Conservation (phyloP, 2,797 vertebrate species). For the Hippoglossus hippoglossus region DNA sequence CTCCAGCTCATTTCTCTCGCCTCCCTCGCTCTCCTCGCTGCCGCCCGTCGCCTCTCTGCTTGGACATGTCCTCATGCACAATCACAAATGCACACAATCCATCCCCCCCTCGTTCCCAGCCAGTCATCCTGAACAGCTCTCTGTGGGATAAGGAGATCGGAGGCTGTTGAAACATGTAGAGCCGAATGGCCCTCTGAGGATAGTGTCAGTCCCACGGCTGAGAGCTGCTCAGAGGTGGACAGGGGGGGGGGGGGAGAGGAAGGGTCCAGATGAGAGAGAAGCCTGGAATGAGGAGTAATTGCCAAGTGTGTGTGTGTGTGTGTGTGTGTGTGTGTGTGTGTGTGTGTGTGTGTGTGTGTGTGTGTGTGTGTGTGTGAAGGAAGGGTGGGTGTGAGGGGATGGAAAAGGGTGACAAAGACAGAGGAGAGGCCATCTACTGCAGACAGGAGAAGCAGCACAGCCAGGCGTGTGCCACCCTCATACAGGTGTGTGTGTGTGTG, state of each 20-base stretch:
- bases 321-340: slow-evolving; percentile 16
- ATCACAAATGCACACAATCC: slow-evolving; percentile 69
- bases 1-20: slow-evolving; percentile 66
- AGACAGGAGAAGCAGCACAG: slow-evolving; percentile 27
- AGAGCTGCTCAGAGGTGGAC: slow-evolving; percentile 13
- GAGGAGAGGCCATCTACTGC: slow-evolving; percentile 48
- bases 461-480: slow-evolving; percentile 26
- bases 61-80: slow-evolving; percentile 54
- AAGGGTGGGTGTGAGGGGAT: slow-evolving; percentile 22
- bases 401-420: slow-evolving; percentile 54
- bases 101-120: slow-evolving; percentile 43
- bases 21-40: slow-evolving; percentile 25
- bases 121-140: slow-evolving; percentile 71
- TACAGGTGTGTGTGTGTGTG: slow-evolving; percentile 42
- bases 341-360: slow-evolving; percentile 10
- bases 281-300: slow-evolving; percentile 39
- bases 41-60: slow-evolving; percentile 35
- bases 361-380: slow-evolving; percentile 18
- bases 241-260: not conserved
- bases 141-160: slow-evolving; percentile 60
- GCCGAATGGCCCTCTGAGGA: slow-evolving; percentile 54
- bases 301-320: slow-evolving; percentile 21
- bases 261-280: slow-evolving; percentile 33
- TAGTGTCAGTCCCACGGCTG: slow-evolving; percentile 41
- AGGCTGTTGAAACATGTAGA: slow-evolving; percentile 57